Conservation (phyloP, 2,113 vertebrate genomes). For the Larimichthys crocea region DNA sequence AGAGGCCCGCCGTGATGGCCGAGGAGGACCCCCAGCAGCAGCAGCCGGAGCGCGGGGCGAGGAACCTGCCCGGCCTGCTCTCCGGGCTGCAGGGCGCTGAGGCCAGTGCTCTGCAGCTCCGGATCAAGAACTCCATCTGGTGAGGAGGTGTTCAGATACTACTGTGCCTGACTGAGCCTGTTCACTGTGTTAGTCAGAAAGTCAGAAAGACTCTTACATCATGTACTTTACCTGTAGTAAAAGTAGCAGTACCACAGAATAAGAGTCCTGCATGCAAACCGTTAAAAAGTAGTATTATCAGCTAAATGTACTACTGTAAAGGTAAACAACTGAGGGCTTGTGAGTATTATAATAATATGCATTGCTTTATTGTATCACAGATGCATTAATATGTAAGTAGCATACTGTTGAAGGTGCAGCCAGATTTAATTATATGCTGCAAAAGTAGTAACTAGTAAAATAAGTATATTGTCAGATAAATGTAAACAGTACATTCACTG, state of each 20-base stretch:
- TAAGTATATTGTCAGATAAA: not conserved
- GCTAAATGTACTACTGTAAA: not conserved
- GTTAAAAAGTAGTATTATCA: not conserved
- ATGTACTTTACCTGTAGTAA: not conserved
- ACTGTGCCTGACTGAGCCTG: not conserved
- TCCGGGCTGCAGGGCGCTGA: conserved; percentile 91
- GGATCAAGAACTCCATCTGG: conserved; percentile 97
- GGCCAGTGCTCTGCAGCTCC: conserved; percentile 91
- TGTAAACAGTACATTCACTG: not conserved
- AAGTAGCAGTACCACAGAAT: not conserved
- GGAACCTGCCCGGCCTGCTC: conserved; percentile 86
- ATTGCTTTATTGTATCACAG: not conserved
- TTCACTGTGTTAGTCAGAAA: not conserved
- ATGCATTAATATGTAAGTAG: not conserved
- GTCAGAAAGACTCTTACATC: not conserved
- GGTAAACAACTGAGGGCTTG: not conserved
- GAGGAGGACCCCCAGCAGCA: conserved; percentile 86
- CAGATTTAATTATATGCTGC: not conserved
- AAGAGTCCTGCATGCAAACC: not conserved
- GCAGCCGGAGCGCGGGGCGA: conserved; percentile 77
- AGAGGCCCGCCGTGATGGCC: conserved; percentile 85
- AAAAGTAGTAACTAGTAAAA: not conserved
- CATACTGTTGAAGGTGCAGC: not conserved
- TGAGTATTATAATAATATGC: not conserved
- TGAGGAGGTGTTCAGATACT: conserved; percentile 73